phyloP scores from a whole-genome alignment of 2,888 invertebrate genomes.

The Tetrapedia diversipes region DNA sequence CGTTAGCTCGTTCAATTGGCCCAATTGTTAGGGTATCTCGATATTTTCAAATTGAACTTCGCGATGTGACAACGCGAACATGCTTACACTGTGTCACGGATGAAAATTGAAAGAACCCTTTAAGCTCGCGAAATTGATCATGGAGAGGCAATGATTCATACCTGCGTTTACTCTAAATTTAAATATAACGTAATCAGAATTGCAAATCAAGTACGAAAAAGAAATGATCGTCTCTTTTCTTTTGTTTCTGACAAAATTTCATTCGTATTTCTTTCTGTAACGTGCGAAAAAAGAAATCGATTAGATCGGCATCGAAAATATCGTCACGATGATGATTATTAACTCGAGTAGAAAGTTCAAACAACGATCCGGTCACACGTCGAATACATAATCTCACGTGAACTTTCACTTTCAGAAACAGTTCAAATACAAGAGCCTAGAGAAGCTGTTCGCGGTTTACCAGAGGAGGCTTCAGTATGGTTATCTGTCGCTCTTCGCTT shows the following conservation, averaged over 20 bases:
- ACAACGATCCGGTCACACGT: constrained; percentile 22
- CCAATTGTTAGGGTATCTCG: not conserved
- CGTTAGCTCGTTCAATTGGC: not conserved
- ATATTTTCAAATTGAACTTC: no score
- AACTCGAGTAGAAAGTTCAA: constrained; percentile 47
- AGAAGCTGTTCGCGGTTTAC: constrained; percentile 89
- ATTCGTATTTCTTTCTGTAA: not conserved
- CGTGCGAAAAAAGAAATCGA: no score
- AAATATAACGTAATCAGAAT: not conserved
- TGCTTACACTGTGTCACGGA: no score
- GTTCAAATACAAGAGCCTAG: constrained; percentile 89
- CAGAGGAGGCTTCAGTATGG: constrained; percentile 91
- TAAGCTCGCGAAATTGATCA: not conserved
- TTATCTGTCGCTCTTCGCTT: constrained; percentile 90
- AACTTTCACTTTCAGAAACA: constrained; percentile 85
- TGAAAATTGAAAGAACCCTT: constrained; percentile 30
- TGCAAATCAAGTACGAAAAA: no score
- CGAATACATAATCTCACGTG: constrained; percentile 54
- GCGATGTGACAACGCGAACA: no score
- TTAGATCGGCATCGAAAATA: constrained; percentile 19
- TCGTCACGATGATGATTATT: not conserved
- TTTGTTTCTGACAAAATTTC: no score
- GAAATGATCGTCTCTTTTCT: not conserved
- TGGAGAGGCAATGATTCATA: not conserved
- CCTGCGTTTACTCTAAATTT: not conserved